Evolutionary conservation across 2,888 invertebrate species (phyloP).

Genomic region (Dione vanillae): DNA sequence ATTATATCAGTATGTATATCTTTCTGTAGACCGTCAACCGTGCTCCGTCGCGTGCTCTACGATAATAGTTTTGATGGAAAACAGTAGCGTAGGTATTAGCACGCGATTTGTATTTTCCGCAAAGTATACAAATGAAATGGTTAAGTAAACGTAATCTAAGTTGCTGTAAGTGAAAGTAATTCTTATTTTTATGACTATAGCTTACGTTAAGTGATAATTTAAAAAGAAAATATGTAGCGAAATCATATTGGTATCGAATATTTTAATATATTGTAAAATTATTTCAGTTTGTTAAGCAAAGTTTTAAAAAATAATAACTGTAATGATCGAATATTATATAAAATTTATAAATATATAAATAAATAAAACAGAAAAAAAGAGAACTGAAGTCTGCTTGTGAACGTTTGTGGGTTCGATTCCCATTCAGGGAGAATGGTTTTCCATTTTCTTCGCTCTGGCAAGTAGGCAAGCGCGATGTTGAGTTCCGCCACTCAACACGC

Average conservation of each 20-base stretch:
- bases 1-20: slow-evolving; percentile 6
- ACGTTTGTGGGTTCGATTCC: too few species aligned
- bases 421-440: too few species aligned
- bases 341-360: too few species aligned
- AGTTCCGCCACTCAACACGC: too few species aligned
- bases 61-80: slow-evolving; percentile 29
- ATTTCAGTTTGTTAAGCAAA: neutral
- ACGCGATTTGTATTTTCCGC: slow-evolving; percentile 28
- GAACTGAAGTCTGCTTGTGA: too few species aligned
- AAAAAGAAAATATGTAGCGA: too few species aligned
- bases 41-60: slow-evolving; percentile 26
- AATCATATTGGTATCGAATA: neutral
- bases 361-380: too few species aligned
- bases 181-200: neutral
- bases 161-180: slow-evolving; percentile 8
- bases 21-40: slow-evolving; percentile 2
- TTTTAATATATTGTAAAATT: neutral
- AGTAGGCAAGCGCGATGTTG: too few species aligned
- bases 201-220: too few species aligned
- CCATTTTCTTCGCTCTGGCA: too few species aligned
- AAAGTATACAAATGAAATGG: slow-evolving; percentile 19
- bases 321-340: too few species aligned
- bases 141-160: slow-evolving; percentile 12
- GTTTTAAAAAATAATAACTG: too few species aligned
- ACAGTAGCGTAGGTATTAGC: slow-evolving; percentile 23